Conservation (phyloP, 2,888 invertebrate species). For the Anoplius nigerrimus region DNA sequence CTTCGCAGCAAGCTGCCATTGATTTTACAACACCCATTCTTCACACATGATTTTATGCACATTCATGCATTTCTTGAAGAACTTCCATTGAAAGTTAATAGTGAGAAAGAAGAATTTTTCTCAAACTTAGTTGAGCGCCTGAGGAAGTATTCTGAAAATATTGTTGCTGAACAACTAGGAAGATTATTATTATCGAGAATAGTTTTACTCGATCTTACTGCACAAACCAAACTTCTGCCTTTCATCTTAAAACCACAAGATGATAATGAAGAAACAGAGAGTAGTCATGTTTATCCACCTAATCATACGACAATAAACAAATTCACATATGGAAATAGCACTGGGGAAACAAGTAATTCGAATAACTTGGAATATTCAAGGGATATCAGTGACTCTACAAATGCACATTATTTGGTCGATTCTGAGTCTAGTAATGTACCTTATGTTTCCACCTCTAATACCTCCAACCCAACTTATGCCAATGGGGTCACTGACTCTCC, state of each 20-base stretch:
- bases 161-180: slow-evolving; percentile 88
- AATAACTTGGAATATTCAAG: no score
- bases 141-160: slow-evolving; percentile 84
- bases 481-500: no score
- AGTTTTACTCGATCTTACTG: slow-evolving; percentile 88
- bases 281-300: no score
- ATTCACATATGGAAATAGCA: no score
- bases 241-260: slow-evolving; percentile 84
- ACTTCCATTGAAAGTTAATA: slow-evolving; percentile 86
- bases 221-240: slow-evolving; percentile 84
- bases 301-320: no score
- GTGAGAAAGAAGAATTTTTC: slow-evolving; percentile 88
- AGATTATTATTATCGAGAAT: slow-evolving; percentile 87
- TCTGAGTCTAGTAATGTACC: no score
- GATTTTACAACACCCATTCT: slow-evolving; percentile 84
- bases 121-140: slow-evolving; percentile 82
- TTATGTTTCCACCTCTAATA: no score
- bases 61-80: slow-evolving; percentile 90
- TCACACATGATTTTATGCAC: slow-evolving; percentile 89
- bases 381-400: no score
- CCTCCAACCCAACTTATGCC: no score
- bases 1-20: slow-evolving; percentile 82
- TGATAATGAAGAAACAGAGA: slow-evolving; percentile 64
- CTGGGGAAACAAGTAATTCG: no score
- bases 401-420: no score